Percentiles rank a stretch among this genome's conserved stretches.
Evolutionary conservation across 2,888 invertebrate genomes (phyloP).

Genomic region (Tortrix viridana): DNA sequence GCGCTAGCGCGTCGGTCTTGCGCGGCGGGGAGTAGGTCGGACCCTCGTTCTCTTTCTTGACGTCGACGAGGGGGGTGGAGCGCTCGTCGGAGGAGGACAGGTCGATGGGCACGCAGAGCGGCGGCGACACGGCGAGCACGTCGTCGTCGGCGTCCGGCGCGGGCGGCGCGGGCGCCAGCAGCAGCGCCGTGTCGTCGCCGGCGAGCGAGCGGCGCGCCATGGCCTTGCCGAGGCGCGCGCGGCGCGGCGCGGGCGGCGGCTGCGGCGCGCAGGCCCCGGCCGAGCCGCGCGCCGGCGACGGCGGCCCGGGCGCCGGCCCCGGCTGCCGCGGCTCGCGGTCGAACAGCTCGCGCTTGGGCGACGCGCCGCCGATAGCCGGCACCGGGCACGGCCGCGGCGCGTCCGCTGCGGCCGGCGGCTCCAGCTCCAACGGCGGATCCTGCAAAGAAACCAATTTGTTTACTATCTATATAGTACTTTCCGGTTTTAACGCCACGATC

Average conservation of each 20-base stretch:
- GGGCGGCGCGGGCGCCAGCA: constrained; percentile 63
- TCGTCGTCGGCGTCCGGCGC: constrained; percentile 79
- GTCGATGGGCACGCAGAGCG: constrained; percentile 74
- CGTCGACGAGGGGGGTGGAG: constrained; percentile 73
- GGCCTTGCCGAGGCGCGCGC: constrained; percentile 83
- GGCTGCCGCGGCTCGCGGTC: constrained; percentile 64
- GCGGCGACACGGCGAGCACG: constrained; percentile 78
- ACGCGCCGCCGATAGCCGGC: constrained; percentile 75
- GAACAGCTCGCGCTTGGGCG: constrained; percentile 73
- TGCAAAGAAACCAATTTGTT: constrained; percentile 42
- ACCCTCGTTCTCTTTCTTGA: constrained; percentile 79
- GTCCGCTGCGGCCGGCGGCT: constrained; percentile 71
- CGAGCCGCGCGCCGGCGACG: constrained; percentile 88
- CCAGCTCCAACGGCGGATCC: constrained; percentile 75
- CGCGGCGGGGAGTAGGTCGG: constrained; percentile 66
- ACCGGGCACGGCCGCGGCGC: constrained; percentile 70
- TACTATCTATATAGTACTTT: too few relatives aligned
- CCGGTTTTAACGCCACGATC: too few relatives aligned
- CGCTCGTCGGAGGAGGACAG: constrained; percentile 79
- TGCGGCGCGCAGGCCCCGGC: constrained; percentile 87
- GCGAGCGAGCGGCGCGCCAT: constrained; percentile 87
- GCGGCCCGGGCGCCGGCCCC: constrained; percentile 82
- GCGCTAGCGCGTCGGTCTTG: constrained; percentile 74
- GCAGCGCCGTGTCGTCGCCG: constrained; percentile 80
- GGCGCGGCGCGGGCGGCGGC: constrained; percentile 77